phyloP scores from a whole-genome alignment of 2,797 vertebrate species.

The Acropternis orthonyx region DNA sequence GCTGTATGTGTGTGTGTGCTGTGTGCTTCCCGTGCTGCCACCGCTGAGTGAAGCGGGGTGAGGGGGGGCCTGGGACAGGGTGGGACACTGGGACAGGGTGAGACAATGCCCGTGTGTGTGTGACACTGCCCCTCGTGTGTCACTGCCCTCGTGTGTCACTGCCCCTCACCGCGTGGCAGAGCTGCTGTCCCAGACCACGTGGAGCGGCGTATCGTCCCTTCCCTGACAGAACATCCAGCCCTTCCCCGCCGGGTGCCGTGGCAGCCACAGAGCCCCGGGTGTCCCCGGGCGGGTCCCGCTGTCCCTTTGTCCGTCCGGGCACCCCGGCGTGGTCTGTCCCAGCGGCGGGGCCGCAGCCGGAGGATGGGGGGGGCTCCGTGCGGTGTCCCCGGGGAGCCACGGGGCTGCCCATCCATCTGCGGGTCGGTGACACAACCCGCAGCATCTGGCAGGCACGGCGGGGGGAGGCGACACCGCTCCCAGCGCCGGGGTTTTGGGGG shows the following conservation, averaged over 20 bases:
- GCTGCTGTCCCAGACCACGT: neutral
- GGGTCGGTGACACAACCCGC: neutral
- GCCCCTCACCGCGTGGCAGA: neutral
- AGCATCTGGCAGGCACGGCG: conserved; percentile 1
- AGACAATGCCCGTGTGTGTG: too few relatives aligned
- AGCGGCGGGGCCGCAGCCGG: conserved; percentile 40
- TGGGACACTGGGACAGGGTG: too few relatives aligned
- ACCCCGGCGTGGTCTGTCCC: too few relatives aligned
- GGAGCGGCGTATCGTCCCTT: neutral
- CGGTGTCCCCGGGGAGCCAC: neutral
- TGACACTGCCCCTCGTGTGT: too few relatives aligned
- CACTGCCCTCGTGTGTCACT: too few relatives aligned
- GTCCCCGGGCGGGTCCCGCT: too few relatives aligned
- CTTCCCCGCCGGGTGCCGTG: fast-evolving
- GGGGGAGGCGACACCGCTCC: neutral
- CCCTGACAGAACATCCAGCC: neutral
- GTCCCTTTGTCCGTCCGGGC: too few relatives aligned
- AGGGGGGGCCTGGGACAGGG: too few relatives aligned
- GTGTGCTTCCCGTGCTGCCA: too few relatives aligned
- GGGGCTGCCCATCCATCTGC: conserved; percentile 18
- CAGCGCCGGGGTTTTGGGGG: neutral
- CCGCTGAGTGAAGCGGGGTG: too few relatives aligned
- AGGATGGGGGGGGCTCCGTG: neutral
- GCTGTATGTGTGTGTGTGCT: too few relatives aligned
- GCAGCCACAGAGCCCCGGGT: neutral